These are phyloP conservation scores for Fregetta grallaria DNA, from an alignment of 2,113 vertebrate species.

Conservation along the genomic window DNA sequence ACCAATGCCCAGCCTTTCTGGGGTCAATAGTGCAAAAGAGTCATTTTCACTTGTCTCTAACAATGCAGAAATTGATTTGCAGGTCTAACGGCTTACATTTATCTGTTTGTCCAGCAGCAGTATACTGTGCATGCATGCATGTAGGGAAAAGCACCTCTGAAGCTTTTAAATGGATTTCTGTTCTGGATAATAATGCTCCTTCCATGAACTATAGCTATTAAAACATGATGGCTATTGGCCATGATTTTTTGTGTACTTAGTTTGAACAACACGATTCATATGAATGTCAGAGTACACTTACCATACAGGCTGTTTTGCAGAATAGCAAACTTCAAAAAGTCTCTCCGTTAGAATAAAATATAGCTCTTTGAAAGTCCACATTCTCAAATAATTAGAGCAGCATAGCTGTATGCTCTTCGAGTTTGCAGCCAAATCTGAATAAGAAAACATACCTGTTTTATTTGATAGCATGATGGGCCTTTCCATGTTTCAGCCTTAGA, in stretches of 20 bases:
- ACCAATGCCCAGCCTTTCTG: not conserved
- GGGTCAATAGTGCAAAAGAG: slow-evolving; percentile 17
- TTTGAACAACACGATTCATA: not conserved
- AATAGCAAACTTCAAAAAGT: not conserved
- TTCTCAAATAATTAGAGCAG: not conserved
- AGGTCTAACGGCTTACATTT: not conserved
- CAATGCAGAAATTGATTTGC: slow-evolving; percentile 37
- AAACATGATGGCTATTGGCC: not conserved
- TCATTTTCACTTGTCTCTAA: not conserved
- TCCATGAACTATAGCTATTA: not conserved
- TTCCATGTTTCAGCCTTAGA: not conserved
- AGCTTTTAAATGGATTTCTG: slow-evolving; percentile 18
- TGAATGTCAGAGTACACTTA: not conserved
- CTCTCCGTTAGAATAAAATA: not conserved
- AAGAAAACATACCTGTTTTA: not conserved
- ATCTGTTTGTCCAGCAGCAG: not conserved
- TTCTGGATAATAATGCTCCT: not conserved
- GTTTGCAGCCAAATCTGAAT: not conserved
- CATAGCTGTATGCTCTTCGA: not conserved
- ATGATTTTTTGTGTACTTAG: not conserved
- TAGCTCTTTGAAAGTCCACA: not conserved
- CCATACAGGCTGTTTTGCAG: not conserved
- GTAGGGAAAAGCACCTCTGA: not conserved
- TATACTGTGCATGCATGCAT: not conserved
- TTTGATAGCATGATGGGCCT: not conserved